Percentiles rank a stretch among this genome's conserved stretches.
Evolutionary conservation across 2,888 invertebrate species (phyloP).

Genomic region (Unio pictorum): DNA sequence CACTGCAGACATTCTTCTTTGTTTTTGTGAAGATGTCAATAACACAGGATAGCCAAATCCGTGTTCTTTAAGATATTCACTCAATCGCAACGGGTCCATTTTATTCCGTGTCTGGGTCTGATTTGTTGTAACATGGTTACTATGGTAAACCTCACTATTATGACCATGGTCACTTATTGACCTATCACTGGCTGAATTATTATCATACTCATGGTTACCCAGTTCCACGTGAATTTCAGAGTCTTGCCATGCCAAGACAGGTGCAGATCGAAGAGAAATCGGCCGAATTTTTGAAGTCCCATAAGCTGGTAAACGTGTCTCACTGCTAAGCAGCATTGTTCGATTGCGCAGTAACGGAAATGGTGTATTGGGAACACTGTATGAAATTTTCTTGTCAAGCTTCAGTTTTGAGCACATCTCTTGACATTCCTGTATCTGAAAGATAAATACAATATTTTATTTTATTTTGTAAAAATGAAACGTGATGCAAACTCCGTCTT

Average conservation of each 20-base stretch:
- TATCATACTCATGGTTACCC: slow-evolving; percentile 4
- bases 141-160: slow-evolving; percentile 18
- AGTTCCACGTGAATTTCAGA: slow-evolving; percentile 3
- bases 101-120: slow-evolving; percentile 19
- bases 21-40: slow-evolving; percentile 27
- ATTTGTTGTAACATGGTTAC: slow-evolving; percentile 21
- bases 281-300: slow-evolving; percentile 14
- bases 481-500: too few species aligned
- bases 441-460: slow-evolving; percentile 2
- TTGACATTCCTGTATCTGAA: slow-evolving; percentile 38
- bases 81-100: slow-evolving; percentile 40
- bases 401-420: slow-evolving; percentile 33
- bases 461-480: background rate
- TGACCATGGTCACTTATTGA: slow-evolving; percentile 2
- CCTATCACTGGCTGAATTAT: background rate
- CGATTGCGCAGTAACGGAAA: slow-evolving; percentile 34
- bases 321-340: slow-evolving; percentile 25
- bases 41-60: slow-evolving; percentile 41
- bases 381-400: slow-evolving; percentile 16
- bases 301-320: slow-evolving; percentile 6
- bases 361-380: slow-evolving; percentile 5
- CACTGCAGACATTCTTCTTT: slow-evolving; percentile 19
- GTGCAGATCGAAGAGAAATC: slow-evolving; percentile 32
- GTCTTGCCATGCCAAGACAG: slow-evolving; percentile 19
- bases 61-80: slow-evolving; percentile 38